Base-by-base conservation (phyloP, 2,113 vertebrate species). In the Callithrix jacchus region DNA sequence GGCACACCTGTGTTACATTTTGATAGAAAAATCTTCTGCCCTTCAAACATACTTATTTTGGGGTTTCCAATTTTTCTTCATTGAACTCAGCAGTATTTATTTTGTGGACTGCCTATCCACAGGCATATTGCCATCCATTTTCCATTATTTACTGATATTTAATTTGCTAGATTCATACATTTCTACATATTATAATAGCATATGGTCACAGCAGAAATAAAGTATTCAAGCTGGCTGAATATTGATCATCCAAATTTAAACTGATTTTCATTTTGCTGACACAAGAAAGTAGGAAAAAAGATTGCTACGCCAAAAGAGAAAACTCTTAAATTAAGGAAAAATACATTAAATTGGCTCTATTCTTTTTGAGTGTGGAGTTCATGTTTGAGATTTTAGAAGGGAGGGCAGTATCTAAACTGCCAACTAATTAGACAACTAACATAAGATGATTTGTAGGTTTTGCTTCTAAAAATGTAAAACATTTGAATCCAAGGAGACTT, bases 201-300 rank as follows among this genome's bases (percentile, higher is more conserved):
- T 47, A 73, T 68, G 20, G 20, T 58, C 54, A 42, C 40, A 73
- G 45, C 87, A 58, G 76, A 96, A 87, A 94, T 70, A 80, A 87
- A 89, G 35, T 82, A 93, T 61, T 88, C 71, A 92, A 47, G 30
- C 18, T 79, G 58, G 81, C 64, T 79, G 52, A 94, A 85, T 93
- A 91, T 64, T 90, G 84, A 70, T 93, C 21, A 58, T 83, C 23
- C 81, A 94, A 73, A 42, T 35, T 87, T 77, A 96, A 97, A 95
- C 42, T 88, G 45, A 93, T 96, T 92, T 95, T 64, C 79, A 20
- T 90, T 93, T 93, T 52, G 81, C 84, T 97, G 73, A 88, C 66
- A 74, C 4, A 42, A 56, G 56, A 79, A 95, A 81, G 20, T 52
- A 82, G n/a, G 30, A 84, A 85, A 97, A 91, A 95, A 95, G 89